Evolutionary conservation across 2,113 vertebrate genomes (phyloP).

Genomic region (Seriola rivoliana): DNA sequence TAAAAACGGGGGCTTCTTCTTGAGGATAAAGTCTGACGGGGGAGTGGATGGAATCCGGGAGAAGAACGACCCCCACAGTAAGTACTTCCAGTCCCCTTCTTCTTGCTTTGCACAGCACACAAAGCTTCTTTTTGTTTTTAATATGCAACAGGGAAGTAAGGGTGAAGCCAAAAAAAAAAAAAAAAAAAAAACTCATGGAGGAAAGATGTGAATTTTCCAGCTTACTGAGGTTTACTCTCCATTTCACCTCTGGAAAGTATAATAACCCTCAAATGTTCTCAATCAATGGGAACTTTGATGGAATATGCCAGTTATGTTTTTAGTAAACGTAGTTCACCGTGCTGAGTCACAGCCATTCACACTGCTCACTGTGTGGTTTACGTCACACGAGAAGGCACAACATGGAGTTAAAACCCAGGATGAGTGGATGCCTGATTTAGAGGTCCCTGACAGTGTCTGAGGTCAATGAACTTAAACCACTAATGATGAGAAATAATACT

Average conservation of each 20-base stretch:
- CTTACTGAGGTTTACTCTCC: slow-evolving; percentile 44
- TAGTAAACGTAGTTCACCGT: slow-evolving; percentile 39
- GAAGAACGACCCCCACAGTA: slow-evolving; percentile 95
- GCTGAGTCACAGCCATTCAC: slow-evolving; percentile 65
- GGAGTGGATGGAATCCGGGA: slow-evolving; percentile 94
- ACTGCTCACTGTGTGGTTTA: slow-evolving; percentile 25
- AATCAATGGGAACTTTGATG: slow-evolving; percentile 47
- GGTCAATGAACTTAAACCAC: not conserved
- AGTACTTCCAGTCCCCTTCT: slow-evolving; percentile 70
- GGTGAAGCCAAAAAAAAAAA: slow-evolving; percentile 5
- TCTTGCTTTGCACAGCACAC: slow-evolving; percentile 44
- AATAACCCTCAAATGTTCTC: slow-evolving; percentile 36
- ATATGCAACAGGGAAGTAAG: slow-evolving; percentile 55
- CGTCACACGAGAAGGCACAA: slow-evolving; percentile 42
- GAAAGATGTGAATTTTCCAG: slow-evolving; percentile 71
- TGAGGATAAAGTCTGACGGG: slow-evolving; percentile 93
- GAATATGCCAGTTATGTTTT: slow-evolving; percentile 42
- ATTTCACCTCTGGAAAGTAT: slow-evolving; percentile 55
- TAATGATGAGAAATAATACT: not conserved
- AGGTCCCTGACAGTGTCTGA: not conserved
- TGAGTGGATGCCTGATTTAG: not conserved
- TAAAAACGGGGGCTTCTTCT: slow-evolving; percentile 96
- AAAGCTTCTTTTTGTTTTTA: slow-evolving; percentile 72
- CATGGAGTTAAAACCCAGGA: slow-evolving; percentile 31
- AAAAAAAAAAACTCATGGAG: slow-evolving; percentile 29